Evolutionary conservation across 2,797 vertebrate species (phyloP).

Genomic region (Sarcoramphus papa): DNA sequence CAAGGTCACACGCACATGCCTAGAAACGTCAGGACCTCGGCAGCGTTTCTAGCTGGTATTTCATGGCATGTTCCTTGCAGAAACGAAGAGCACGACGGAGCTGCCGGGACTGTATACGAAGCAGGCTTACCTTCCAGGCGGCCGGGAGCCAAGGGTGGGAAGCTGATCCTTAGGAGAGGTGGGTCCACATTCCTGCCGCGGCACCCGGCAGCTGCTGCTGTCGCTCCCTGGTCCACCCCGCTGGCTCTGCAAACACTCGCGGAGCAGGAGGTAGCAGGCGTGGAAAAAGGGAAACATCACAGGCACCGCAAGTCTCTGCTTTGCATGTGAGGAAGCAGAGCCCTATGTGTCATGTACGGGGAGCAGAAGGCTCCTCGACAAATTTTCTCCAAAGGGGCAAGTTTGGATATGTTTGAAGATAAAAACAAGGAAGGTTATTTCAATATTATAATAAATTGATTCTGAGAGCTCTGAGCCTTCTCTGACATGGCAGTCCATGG

Average conservation of each 20-base stretch:
- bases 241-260: slow-evolving; percentile 36
- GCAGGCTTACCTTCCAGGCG: slow-evolving; percentile 63
- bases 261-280: background rate
- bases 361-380: background rate
- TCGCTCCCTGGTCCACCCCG: slow-evolving; percentile 71
- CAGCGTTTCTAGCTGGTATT: background rate
- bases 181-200: slow-evolving; percentile 72
- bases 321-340: background rate
- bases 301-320: background rate
- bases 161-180: slow-evolving; percentile 68
- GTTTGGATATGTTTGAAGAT: background rate
- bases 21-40: background rate
- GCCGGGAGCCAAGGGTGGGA: slow-evolving; percentile 64
- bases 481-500: background rate
- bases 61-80: background rate
- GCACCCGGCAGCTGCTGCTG: slow-evolving; percentile 73
- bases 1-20: background rate
- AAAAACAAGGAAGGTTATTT: slow-evolving; percentile 7
- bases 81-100: background rate
- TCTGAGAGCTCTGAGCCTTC: background rate
- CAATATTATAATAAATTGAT: background rate
- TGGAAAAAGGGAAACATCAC: background rate
- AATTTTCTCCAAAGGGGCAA: background rate
- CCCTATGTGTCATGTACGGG: rapidly evolving
- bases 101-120: background rate